These are phyloP conservation scores for Hippocampus abdominalis DNA, from an alignment of 2,113 vertebrate species.

Conservation along the genomic window DNA sequence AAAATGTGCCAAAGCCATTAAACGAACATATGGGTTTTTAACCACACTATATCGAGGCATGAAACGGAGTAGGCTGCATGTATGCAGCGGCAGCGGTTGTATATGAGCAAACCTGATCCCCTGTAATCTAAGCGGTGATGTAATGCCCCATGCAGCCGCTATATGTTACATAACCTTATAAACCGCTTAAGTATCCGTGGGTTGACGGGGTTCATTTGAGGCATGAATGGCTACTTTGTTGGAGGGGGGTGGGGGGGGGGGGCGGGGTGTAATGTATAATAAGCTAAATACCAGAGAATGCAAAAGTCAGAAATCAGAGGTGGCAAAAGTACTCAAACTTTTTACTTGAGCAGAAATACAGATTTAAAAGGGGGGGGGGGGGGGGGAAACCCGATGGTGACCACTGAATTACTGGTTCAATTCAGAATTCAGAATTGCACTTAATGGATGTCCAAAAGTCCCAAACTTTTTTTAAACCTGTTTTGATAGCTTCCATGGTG, in stretches of 20 bases:
- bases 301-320: conserved; percentile 10
- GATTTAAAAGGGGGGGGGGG: too few species aligned
- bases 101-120: conserved; percentile 52
- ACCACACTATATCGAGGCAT: conserved; percentile 21
- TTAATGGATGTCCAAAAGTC: too few species aligned
- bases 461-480: too few species aligned
- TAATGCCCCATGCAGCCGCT: conserved; percentile 51
- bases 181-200: conserved; percentile 44
- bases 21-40: conserved; percentile 18
- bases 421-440: neutral
- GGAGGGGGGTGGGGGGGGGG: neutral
- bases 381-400: too few species aligned
- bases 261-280: conserved; percentile 11
- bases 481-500: too few species aligned
- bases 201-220: conserved; percentile 53
- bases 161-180: conserved; percentile 62
- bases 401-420: neutral
- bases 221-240: conserved; percentile 43
- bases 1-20: conserved; percentile 15
- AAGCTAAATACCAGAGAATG: conserved; percentile 15
- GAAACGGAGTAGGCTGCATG: conserved; percentile 18
- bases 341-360: neutral
- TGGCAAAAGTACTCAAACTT: neutral
- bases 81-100: conserved; percentile 24
- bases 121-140: conserved; percentile 58